Conservation (phyloP, 92 coral and sea anemone genomes). For the Epizoanthus fatuus region DNA sequence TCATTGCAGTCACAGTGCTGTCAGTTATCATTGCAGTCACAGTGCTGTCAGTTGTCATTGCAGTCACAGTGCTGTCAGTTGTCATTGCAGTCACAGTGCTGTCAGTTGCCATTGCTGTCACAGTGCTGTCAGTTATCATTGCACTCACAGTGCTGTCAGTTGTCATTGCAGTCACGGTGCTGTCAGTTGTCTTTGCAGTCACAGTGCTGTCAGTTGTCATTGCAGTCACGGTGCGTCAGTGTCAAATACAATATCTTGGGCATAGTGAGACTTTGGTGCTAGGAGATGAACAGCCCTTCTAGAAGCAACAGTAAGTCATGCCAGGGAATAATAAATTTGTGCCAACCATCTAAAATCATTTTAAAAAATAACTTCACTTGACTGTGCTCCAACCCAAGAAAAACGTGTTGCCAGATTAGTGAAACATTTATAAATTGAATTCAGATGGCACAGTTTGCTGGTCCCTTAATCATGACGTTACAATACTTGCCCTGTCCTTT, state of each 20-base stretch:
- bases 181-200: too few relatives aligned
- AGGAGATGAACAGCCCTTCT: constrained; percentile 34
- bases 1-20: too few relatives aligned
- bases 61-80: too few relatives aligned
- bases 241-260: constrained; percentile 44
- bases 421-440: constrained; percentile 5
- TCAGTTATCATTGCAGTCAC: too few relatives aligned
- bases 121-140: too few relatives aligned
- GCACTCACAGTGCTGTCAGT: too few relatives aligned
- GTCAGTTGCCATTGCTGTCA: too few relatives aligned
- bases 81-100: too few relatives aligned
- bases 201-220: too few relatives aligned
- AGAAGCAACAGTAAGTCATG: constrained; percentile 31
- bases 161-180: too few relatives aligned
- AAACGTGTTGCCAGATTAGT: constrained; percentile 18
- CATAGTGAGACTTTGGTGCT: constrained; percentile 27
- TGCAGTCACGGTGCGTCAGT: too few relatives aligned
- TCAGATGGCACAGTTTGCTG: constrained; percentile 35
- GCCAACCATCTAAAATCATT: constrained; percentile 26
- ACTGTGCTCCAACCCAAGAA: constrained; percentile 37
- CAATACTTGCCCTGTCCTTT: constrained; percentile 41
- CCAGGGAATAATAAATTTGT: constrained; percentile 30
- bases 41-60: too few relatives aligned
- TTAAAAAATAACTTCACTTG: neutral
- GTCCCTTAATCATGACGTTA: constrained; percentile 32